phyloP scores from a whole-genome alignment of 2,888 invertebrate genomes.

The Eupsilia transversa region DNA sequence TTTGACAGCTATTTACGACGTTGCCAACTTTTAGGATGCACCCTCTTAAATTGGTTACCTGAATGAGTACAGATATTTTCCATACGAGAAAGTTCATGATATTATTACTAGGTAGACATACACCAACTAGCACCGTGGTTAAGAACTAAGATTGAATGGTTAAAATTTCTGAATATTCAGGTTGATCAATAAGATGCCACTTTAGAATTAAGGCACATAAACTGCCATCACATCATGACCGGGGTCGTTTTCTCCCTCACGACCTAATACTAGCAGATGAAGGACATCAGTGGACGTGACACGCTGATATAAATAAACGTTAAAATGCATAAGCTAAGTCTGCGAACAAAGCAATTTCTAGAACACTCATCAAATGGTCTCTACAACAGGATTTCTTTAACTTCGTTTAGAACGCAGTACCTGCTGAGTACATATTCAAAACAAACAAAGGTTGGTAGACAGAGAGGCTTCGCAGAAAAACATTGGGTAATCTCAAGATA shows the following conservation, averaged over 20 bases:
- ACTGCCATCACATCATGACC: neutral
- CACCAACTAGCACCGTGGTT: no score
- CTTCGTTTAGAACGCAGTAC: neutral
- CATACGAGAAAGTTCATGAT: neutral
- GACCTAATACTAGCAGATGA: neutral
- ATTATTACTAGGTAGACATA: no score
- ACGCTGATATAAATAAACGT: neutral
- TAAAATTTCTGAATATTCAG: neutral
- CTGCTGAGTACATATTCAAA: neutral
- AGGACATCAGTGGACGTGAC: no score
- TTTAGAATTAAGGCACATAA: neutral
- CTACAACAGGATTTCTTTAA: neutral
- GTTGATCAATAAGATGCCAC: neutral
- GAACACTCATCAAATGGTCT: neutral
- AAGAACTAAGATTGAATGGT: neutral
- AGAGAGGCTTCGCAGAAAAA: constrained; percentile 11
- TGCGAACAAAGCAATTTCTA: neutral
- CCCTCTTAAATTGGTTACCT: neutral
- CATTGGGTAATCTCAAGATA: constrained; percentile 45
- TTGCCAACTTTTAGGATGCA: no score
- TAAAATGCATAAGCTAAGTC: neutral
- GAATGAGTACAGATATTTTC: constrained; percentile 3
- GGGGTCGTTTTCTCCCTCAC: neutral
- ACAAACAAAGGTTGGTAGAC: constrained; percentile 14
- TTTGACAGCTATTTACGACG: no score